A percentile compares a stretch with the other conserved stretches of the same genome.
These are phyloP conservation scores for Heliconius charithonia DNA, from an alignment of 2,888 invertebrate genomes.

Conservation along the genomic window DNA sequence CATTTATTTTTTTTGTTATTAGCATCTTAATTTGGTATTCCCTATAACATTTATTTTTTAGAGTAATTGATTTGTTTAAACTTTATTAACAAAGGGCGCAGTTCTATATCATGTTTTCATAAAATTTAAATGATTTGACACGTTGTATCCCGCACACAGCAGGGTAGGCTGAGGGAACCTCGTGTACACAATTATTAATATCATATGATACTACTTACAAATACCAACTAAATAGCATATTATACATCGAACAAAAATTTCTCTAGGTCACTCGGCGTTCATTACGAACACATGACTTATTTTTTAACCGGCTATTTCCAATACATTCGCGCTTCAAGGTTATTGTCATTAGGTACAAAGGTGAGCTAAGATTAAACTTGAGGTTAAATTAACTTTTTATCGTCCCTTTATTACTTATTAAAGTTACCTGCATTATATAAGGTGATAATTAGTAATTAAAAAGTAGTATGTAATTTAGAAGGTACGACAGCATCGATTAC, in stretches of 20 bases:
- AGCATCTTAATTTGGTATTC: no score
- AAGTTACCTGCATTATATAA: not conserved
- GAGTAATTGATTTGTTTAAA: no score
- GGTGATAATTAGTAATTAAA: slow-evolving; percentile 11
- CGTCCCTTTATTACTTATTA: slow-evolving; percentile 19
- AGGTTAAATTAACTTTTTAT: slow-evolving; percentile 2
- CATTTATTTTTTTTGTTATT: no score
- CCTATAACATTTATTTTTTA: no score
- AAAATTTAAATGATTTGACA: no score
- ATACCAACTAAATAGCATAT: not conserved
- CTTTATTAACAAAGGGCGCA: no score
- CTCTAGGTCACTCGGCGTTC: not conserved
- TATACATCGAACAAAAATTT: not conserved
- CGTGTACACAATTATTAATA: no score
- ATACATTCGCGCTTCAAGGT: slow-evolving; percentile 8
- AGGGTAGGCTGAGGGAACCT: no score
- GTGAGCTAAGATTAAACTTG: not conserved
- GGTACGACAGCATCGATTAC: not conserved
- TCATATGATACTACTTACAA: not conserved
- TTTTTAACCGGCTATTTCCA: not conserved
- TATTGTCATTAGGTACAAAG: slow-evolving; percentile 5
- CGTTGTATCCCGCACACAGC: no score
- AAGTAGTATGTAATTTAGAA: not conserved
- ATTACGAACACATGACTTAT: not conserved
- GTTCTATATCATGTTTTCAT: no score